phyloP scores from a whole-genome alignment of 1,140 invertebrate species.

The Aporrectodea caliginosa region DNA sequence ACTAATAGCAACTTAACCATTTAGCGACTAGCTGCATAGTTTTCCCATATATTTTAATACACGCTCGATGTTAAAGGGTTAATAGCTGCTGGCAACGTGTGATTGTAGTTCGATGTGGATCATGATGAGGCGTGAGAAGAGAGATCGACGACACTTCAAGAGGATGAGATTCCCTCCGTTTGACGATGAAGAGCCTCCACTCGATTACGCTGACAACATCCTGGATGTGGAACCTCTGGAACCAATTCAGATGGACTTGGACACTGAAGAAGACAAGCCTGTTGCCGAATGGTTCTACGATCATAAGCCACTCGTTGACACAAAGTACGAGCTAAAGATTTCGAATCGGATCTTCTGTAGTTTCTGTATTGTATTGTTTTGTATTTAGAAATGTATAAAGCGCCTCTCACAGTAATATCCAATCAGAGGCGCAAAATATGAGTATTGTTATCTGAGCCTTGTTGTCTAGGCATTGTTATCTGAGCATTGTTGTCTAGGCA shows the following conservation, averaged over 20 bases:
- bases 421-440: too few species aligned
- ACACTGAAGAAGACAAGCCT: constrained; percentile 88
- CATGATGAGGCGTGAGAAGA: constrained; percentile 98
- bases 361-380: too few species aligned
- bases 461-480: too few species aligned
- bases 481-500: too few species aligned
- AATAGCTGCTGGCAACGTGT: neutral
- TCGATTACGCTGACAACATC: constrained; percentile 99
- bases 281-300: constrained; percentile 95
- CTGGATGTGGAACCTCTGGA: constrained; percentile 98
- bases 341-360: too few species aligned
- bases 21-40: neutral
- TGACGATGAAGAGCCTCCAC: constrained; percentile 98
- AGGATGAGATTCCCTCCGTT: constrained; percentile 99
- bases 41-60: too few species aligned
- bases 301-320: constrained; percentile 89
- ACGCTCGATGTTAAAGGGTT: too few species aligned
- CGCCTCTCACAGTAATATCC: too few species aligned
- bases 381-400: too few species aligned
- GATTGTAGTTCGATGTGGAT: constrained; percentile 99
- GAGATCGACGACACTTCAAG: constrained; percentile 98
- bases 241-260: constrained; percentile 97
- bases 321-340: too few species aligned
- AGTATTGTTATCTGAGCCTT: too few species aligned
- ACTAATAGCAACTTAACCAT: neutral